Conservation (phyloP, 2,888 invertebrate genomes). For the Cheiracanthium punctorium region DNA sequence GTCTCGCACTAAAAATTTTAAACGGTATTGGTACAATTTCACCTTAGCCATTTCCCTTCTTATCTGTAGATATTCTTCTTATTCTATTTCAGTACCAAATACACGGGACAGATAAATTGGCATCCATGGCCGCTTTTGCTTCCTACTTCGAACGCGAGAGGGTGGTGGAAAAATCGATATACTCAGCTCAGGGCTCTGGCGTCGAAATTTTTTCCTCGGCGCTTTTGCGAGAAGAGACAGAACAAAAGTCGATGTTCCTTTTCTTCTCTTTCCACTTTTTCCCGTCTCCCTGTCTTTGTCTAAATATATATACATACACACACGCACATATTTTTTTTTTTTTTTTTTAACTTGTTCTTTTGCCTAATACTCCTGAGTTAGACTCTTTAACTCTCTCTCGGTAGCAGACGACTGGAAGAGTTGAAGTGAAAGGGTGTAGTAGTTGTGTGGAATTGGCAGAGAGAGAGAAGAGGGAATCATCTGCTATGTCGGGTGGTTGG, state of each 20-base stretch:
- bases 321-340: too few relatives aligned
- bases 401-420: not conserved
- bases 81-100: not conserved
- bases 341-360: not conserved
- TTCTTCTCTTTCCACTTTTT: not conserved
- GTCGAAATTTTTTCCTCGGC: slow-evolving; percentile 18
- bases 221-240: not conserved
- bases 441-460: slow-evolving; percentile 43
- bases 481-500: slow-evolving; percentile 41
- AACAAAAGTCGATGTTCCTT: slow-evolving; percentile 9
- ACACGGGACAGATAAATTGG: not conserved
- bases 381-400: not conserved
- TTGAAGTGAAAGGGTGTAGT: slow-evolving; percentile 16
- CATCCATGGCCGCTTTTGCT: slow-evolving; percentile 15
- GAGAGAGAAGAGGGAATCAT: not conserved
- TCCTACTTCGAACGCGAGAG: not conserved
- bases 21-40: too few relatives aligned
- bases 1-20: too few relatives aligned
- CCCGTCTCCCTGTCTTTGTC: not conserved
- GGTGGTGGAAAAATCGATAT: slow-evolving; percentile 39
- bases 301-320: too few relatives aligned
- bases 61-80: too few relatives aligned
- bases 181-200: not conserved
- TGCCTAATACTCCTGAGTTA: not conserved
- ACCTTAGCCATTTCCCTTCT: too few relatives aligned